Evolutionary conservation across 2,888 invertebrate species (phyloP), one percentile per base, ranked within the genome.

Genomic region (Melikaiella ostensackeni): DNA sequence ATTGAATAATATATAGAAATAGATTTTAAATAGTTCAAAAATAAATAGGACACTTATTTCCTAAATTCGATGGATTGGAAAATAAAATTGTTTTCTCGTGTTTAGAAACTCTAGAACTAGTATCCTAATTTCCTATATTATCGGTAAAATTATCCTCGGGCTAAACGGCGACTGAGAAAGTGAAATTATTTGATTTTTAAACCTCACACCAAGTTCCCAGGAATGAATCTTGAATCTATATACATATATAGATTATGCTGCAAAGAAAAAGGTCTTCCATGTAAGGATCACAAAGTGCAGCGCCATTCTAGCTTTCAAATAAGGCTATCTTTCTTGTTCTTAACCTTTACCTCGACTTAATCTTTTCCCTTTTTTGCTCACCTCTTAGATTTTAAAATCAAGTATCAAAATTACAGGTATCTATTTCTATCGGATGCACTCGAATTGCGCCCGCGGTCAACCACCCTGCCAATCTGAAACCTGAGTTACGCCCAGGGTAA

Each of bases 261-360:
- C n/a, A 11, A 33, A 30, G 30, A 63, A 63, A 63, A 63, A 63
- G 33, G 21, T 63, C n/a, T 11, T 63, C 63, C 63, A n/a, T 63
- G 35, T 63, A 63, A 63, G 63, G 63, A 63, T 63, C 35, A 59
- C 59, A 59, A 59, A 59, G 59, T 59, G 27, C 59, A 59, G 59
- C 59, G 21, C 59, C 27, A 59, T 21, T 59, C 7, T 59, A 27
- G 1, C 59, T 27, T 59, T 24, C 59, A 63, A 63, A 38, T 63
- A 70, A 46, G 42, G n/a, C 30, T 70, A 30, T 70, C 42, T 50
- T 42, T 16, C 1, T 19, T 21, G 42, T 27, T 70, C 66, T 70
- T 70, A 50, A 70, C 66, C 27, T 66, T 66, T 66, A 50, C 66
- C 42, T 70, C 70, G 19, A 70, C 50, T 70, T 70, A 46, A 66